These are phyloP conservation scores for Lasioglossum morio DNA, from an alignment of 2,888 invertebrate species.

Conservation along the genomic window DNA sequence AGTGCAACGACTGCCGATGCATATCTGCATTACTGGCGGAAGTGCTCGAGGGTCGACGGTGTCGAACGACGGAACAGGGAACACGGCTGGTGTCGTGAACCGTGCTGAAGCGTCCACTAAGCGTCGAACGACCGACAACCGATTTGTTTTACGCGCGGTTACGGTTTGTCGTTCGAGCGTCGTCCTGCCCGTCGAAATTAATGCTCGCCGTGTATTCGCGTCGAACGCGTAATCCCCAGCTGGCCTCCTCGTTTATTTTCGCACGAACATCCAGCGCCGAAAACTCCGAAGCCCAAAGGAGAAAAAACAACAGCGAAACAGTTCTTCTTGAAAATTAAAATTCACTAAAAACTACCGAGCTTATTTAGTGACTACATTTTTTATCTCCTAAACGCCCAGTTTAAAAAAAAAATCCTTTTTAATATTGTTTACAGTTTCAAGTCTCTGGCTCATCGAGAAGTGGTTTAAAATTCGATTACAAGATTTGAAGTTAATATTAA, in stretches of 20 bases:
- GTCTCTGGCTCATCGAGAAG: no score
- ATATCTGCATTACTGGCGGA: conserved; percentile 67
- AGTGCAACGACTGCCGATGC: conserved; percentile 51
- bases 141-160: conserved; percentile 50
- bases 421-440: no score
- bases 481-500: no score
- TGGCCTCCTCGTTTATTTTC: neutral
- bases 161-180: conserved; percentile 25
- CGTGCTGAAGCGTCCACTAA: conserved; percentile 54
- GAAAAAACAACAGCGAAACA: no score
- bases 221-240: conserved; percentile 6
- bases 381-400: no score
- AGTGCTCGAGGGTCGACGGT: conserved; percentile 45
- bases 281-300: neutral
- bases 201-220: conserved; percentile 4
- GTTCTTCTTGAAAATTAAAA: no score
- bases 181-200: conserved; percentile 2
- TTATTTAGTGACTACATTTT: no score
- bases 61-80: conserved; percentile 16
- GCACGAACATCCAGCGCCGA: neutral
- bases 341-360: no score
- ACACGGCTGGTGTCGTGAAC: conserved; percentile 53
- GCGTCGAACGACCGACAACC: conserved; percentile 49
- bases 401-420: no score
- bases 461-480: no score